phyloP scores from a whole-genome alignment of 1,140 invertebrate genomes.

The Ostrea denselamellosa region DNA sequence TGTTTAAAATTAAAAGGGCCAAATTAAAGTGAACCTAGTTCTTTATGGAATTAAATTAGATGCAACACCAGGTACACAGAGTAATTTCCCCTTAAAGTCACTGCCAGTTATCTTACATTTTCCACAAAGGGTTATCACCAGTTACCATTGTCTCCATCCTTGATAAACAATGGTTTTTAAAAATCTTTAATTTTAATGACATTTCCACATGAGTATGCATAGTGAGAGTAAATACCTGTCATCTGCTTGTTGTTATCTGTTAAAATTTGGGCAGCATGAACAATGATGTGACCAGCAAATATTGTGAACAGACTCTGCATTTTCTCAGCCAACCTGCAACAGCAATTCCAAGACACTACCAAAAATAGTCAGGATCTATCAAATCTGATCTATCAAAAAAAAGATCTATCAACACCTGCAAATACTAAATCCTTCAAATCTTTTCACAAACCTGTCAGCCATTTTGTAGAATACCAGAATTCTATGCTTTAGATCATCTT shows the following conservation, averaged over 20 bases:
- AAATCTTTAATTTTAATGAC: not conserved
- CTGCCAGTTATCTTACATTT: no score
- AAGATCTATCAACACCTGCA: not conserved
- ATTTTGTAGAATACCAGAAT: slow-evolving; percentile 87
- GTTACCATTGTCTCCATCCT: not conserved
- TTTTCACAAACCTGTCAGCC: slow-evolving; percentile 66
- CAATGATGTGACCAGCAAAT: slow-evolving; percentile 91
- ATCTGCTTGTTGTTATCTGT: slow-evolving; percentile 75
- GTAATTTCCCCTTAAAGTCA: no score
- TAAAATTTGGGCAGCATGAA: slow-evolving; percentile 87
- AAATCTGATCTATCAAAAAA: no score
- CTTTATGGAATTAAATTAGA: no score
- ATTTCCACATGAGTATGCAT: not conserved
- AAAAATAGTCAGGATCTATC: no score
- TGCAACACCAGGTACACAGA: no score
- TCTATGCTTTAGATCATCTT: slow-evolving; percentile 83
- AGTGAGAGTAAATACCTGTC: slow-evolving; percentile 57
- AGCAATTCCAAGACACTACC: slow-evolving; percentile 72
- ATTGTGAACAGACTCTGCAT: slow-evolving; percentile 93
- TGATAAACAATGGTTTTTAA: no score
- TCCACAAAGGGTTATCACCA: no score
- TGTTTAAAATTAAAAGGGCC: no score
- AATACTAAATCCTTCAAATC: not conserved
- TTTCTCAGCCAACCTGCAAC: slow-evolving; percentile 87
- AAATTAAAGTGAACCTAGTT: no score